Percentiles rank a stretch among this genome's conserved stretches.
Evolutionary conservation across 2,797 vertebrate species (phyloP).

Genomic region (Eulemur rubriventer): DNA sequence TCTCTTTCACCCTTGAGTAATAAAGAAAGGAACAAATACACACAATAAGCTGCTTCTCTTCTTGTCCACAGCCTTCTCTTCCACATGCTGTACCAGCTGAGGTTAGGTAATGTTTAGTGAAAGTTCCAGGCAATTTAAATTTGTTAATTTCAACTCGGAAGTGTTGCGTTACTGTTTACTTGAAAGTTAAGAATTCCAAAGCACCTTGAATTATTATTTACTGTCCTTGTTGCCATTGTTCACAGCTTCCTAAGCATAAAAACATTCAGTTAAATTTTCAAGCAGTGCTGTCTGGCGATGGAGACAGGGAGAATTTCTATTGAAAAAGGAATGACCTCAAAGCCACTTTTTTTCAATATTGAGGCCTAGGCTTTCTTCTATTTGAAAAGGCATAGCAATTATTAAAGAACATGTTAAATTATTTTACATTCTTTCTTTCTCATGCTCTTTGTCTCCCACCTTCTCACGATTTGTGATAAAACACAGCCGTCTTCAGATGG

Average conservation of each 20-base stretch:
- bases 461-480: not conserved
- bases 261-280: slow-evolving; percentile 73
- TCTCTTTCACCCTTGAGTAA: not conserved
- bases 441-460: not conserved
- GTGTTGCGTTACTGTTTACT: slow-evolving; percentile 4
- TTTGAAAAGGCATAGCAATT: slow-evolving; percentile 52
- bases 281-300: not conserved
- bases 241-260: slow-evolving; percentile 53
- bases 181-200: slow-evolving; percentile 59
- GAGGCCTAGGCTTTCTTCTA: not conserved
- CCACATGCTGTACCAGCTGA: not conserved
- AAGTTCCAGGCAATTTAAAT: not conserved
- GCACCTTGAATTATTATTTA: slow-evolving; percentile 70
- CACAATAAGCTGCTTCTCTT: not conserved
- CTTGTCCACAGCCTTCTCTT: not conserved
- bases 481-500: not conserved
- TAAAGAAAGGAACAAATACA: not conserved
- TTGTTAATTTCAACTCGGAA: slow-evolving; percentile 27
- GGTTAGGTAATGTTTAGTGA: not conserved
- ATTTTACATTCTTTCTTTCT: not conserved
- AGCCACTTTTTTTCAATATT: slow-evolving; percentile 38
- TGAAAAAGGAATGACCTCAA: slow-evolving; percentile 47
- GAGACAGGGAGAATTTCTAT: slow-evolving; percentile 44
- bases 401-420: slow-evolving; percentile 1
- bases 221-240: slow-evolving; percentile 48